Evolutionary conservation across 1,140 invertebrate genomes (phyloP).

Genomic region (Oryzaephilus surinamensis): DNA sequence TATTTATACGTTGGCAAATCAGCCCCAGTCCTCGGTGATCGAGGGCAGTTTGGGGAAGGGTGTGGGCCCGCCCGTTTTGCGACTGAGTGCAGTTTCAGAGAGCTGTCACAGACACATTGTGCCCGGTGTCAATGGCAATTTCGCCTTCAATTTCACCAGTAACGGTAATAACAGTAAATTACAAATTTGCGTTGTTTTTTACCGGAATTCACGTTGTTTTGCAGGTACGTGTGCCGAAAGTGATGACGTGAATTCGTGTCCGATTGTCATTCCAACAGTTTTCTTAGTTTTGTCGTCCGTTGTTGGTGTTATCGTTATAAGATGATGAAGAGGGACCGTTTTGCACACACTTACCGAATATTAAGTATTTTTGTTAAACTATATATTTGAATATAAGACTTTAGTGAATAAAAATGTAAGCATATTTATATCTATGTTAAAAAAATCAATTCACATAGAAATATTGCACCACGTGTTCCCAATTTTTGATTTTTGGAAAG

Average conservation of each 20-base stretch:
- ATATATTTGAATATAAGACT: not conserved
- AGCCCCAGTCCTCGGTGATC: slow-evolving; percentile 17
- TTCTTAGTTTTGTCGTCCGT: slow-evolving; percentile 16
- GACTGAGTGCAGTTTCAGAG: slow-evolving; percentile 35
- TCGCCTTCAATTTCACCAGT: slow-evolving; percentile 46
- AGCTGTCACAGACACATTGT: slow-evolving; percentile 38
- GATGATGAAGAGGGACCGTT: slow-evolving; percentile 28
- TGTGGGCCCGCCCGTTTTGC: slow-evolving; percentile 32
- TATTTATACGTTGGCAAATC: slow-evolving; percentile 37
- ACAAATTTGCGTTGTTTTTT: not conserved
- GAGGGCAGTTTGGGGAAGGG: slow-evolving; percentile 19
- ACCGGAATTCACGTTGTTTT: slow-evolving; percentile 12
- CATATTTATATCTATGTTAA: not conserved
- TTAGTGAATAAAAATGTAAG: not conserved
- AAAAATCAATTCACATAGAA: not conserved
- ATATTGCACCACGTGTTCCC: too few relatives aligned
- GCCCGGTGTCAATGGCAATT: slow-evolving; percentile 38
- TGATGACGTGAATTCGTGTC: slow-evolving; percentile 19
- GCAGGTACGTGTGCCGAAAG: slow-evolving; percentile 30
- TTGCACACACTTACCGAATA: slow-evolving; percentile 25
- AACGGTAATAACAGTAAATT: slow-evolving; percentile 39
- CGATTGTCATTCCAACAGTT: slow-evolving; percentile 17
- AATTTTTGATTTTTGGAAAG: slow-evolving; percentile 3
- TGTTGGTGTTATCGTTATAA: slow-evolving; percentile 14
- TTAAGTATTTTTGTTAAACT: slow-evolving; percentile 18